A percentile compares a stretch with the other conserved stretches of the same genome.
Evolutionary conservation across 2,113 vertebrate genomes (phyloP).

Genomic region (Pseudopipra pipra): DNA sequence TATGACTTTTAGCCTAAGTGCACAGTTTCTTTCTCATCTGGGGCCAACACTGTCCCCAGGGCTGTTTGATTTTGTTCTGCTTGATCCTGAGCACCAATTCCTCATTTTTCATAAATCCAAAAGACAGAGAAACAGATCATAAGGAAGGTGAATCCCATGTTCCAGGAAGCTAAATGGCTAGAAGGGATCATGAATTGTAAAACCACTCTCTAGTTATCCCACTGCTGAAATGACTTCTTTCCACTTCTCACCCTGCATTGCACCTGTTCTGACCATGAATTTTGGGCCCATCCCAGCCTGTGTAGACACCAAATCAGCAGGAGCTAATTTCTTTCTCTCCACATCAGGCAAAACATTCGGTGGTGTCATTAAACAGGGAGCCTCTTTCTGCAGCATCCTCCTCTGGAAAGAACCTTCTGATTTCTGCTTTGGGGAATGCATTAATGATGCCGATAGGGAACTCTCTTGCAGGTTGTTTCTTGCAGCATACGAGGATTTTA

Average conservation of each 20-base stretch:
- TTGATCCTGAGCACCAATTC: neutral
- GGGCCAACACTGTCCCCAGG: neutral
- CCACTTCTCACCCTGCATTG: neutral
- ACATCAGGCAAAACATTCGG: neutral
- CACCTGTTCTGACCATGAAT: neutral
- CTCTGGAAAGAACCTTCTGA: conserved; percentile 33
- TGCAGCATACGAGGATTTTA: neutral
- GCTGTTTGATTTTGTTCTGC: neutral
- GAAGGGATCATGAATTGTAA: neutral
- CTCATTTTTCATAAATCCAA: neutral
- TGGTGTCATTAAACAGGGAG: conserved; percentile 9
- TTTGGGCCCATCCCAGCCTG: neutral
- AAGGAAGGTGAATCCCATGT: neutral
- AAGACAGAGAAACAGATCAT: neutral
- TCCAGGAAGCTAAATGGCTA: neutral
- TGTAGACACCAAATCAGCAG: neutral
- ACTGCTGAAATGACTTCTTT: neutral
- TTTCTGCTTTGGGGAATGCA: conserved; percentile 58
- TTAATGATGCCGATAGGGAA: conserved; percentile 54
- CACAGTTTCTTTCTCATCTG: neutral
- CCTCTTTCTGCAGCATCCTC: neutral
- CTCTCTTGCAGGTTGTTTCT: conserved; percentile 10
- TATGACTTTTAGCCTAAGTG: neutral
- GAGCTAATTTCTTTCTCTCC: neutral
- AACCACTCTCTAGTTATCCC: neutral